A percentile compares a stretch with the other conserved stretches of the same genome.
Conservation (phyloP, 2,797 vertebrate genomes). For the Melanotaenia maccullochi region DNA sequence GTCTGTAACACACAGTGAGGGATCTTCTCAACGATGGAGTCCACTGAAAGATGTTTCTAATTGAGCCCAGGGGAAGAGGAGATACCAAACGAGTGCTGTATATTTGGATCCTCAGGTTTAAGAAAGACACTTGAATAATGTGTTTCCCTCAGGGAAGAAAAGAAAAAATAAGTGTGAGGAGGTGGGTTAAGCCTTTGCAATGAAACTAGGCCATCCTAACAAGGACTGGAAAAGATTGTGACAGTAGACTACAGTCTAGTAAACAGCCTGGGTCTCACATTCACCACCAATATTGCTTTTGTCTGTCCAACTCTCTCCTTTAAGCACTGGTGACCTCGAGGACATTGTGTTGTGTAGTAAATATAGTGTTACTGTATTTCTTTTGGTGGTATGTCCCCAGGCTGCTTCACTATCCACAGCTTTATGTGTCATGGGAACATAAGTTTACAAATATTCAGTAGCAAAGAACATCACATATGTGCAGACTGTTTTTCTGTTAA, state of each 20-base stretch:
- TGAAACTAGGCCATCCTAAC: constrained; percentile 80
- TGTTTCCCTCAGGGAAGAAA: constrained; percentile 49
- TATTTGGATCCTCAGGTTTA: constrained; percentile 63
- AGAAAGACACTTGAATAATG: constrained; percentile 58
- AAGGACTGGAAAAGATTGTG: constrained; percentile 67
- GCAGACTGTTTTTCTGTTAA: not conserved
- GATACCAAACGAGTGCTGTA: constrained; percentile 40
- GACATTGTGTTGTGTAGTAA: constrained; percentile 35
- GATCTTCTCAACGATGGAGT: constrained; percentile 42
- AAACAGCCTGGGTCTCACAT: constrained; percentile 53
- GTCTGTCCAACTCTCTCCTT: constrained; percentile 67
- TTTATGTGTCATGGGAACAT: constrained; percentile 11
- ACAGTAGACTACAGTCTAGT: constrained; percentile 56
- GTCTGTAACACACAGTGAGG: constrained; percentile 18
- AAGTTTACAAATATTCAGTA: not conserved
- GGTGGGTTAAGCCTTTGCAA: constrained; percentile 66
- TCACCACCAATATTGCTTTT: constrained; percentile 62
- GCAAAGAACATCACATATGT: not conserved
- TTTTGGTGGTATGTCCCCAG: constrained; percentile 18
- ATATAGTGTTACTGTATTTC: constrained; percentile 20
- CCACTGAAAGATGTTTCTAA: constrained; percentile 56
- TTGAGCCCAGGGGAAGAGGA: constrained; percentile 69
- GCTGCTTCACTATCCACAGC: constrained; percentile 12
- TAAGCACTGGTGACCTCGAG: constrained; percentile 50
- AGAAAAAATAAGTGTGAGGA: constrained; percentile 61